phyloP scores from a whole-genome alignment of 1,140 invertebrate species.

The Drosophila prosaltans region DNA sequence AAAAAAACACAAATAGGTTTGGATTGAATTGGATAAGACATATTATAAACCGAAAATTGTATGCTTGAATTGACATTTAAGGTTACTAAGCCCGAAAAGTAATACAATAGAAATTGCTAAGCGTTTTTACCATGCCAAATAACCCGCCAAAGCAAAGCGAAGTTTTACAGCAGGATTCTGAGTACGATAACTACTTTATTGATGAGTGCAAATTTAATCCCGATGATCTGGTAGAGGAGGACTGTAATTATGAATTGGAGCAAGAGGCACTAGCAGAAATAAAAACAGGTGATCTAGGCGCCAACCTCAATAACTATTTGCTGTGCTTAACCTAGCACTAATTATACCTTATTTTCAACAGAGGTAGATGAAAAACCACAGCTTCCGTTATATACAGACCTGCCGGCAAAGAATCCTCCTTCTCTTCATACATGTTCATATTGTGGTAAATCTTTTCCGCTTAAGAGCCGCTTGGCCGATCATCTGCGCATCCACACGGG shows the following conservation, averaged over 20 bases:
- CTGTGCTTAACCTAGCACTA: too few relatives aligned
- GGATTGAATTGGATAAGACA: too few relatives aligned
- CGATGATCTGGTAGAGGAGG: constrained; percentile 2
- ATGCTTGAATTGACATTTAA: too few relatives aligned
- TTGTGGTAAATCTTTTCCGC: constrained; percentile 90
- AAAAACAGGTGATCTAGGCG: not conserved
- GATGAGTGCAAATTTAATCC: not conserved
- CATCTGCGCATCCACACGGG: constrained; percentile 92
- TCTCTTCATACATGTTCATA: constrained; percentile 85
- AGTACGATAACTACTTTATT: not conserved
- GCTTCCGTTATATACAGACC: not conserved
- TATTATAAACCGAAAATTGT: too few relatives aligned
- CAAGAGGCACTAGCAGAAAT: not conserved
- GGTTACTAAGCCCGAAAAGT: too few relatives aligned
- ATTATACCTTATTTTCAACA: too few relatives aligned
- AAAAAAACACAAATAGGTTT: too few relatives aligned
- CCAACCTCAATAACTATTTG: not conserved
- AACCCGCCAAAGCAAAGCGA: not conserved
- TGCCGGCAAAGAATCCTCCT: not conserved
- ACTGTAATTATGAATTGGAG: not conserved
- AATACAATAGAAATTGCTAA: too few relatives aligned
- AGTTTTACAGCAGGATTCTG: not conserved
- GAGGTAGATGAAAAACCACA: too few relatives aligned
- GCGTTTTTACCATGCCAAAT: not conserved
- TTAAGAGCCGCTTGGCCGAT: constrained; percentile 90